These are phyloP conservation scores for Pampusana beccarii DNA, from an alignment of 2,113 vertebrate genomes.

Conservation along the genomic window DNA sequence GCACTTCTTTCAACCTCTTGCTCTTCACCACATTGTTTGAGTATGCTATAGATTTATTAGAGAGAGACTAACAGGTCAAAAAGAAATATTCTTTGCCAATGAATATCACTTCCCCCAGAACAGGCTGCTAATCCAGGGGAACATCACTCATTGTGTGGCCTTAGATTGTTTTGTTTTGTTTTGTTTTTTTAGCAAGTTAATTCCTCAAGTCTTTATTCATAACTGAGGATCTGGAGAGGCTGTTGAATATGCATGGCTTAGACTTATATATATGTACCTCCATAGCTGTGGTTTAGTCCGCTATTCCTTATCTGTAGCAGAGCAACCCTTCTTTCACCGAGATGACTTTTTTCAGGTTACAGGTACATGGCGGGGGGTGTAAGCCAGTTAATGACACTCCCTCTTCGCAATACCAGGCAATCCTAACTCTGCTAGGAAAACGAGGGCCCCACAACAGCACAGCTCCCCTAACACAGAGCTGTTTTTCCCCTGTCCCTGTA, in stretches of 20 bases:
- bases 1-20: conserved; percentile 22
- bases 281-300: not conserved
- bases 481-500: not conserved
- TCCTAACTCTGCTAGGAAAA: not conserved
- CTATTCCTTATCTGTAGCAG: not conserved
- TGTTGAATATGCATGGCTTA: conserved; percentile 7
- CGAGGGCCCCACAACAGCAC: fast-evolving
- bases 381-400: not conserved
- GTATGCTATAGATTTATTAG: conserved; percentile 59
- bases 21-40: conserved; percentile 31
- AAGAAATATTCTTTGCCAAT: conserved; percentile 37
- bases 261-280: not conserved
- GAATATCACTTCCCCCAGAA: conserved; percentile 20
- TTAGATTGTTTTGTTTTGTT: not conserved
- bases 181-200: conserved; percentile 6
- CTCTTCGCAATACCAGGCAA: not conserved
- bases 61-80: conserved; percentile 52
- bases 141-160: not conserved
- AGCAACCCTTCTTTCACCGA: not conserved
- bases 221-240: not conserved
- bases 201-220: conserved; percentile 30
- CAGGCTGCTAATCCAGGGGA: conserved; percentile 26
- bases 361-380: not conserved
- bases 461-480: not conserved
- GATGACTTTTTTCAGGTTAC: not conserved